Conservation (phyloP, 2,888 invertebrate genomes). For the Escarpia spicata region DNA sequence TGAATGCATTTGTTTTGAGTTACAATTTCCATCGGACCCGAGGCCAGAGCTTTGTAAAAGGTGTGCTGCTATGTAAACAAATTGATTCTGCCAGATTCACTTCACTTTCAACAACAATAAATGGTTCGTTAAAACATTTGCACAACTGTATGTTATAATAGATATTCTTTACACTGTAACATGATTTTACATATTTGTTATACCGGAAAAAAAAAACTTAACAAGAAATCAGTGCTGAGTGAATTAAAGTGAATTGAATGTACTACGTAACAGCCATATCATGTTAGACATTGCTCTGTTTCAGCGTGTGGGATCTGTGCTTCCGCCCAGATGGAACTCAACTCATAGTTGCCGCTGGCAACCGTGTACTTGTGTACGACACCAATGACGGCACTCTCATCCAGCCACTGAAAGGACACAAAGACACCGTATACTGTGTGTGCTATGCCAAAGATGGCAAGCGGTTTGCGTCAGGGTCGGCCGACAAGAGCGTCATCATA, state of each 20-base stretch:
- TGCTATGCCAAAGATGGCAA: constrained; percentile 94
- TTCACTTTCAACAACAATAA: not conserved
- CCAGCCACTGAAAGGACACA: constrained; percentile 92
- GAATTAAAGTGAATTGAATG: constrained; percentile 8
- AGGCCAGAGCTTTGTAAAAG: too few species aligned
- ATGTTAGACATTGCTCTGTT: constrained; percentile 34
- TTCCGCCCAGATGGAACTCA: constrained; percentile 96
- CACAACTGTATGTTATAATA: not conserved
- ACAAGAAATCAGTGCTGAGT: not conserved
- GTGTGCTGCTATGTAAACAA: too few species aligned
- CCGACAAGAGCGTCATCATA: constrained; percentile 96
- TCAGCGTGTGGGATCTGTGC: constrained; percentile 91
- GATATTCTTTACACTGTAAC: not conserved
- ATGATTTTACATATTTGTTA: too few species aligned
- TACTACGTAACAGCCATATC: not conserved
- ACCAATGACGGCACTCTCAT: constrained; percentile 88
- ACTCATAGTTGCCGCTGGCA: constrained; percentile 92
- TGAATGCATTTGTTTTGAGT: too few species aligned
- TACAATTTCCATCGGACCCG: too few species aligned
- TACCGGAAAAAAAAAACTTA: not conserved
- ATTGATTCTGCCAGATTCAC: too few species aligned
- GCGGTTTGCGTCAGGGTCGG: constrained; percentile 95
- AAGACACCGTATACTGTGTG: constrained; percentile 91
- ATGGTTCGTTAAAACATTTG: not conserved
- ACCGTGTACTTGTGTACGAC: constrained; percentile 94